Conservation (phyloP, 2,888 invertebrate genomes). For the Dryadula phaetusa region DNA sequence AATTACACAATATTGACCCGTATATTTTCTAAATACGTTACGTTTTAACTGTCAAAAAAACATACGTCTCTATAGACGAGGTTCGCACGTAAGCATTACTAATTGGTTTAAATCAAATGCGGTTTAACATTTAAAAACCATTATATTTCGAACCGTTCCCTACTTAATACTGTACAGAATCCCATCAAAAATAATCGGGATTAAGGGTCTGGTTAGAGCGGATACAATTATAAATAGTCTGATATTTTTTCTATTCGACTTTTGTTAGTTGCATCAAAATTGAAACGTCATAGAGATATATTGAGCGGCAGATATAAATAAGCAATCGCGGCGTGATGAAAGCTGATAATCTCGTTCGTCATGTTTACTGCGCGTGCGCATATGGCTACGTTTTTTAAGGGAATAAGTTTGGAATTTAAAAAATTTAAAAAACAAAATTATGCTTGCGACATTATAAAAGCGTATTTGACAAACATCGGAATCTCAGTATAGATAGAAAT, state of each 20-base stretch:
- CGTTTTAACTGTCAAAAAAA: slow-evolving; percentile 52
- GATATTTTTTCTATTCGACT: slow-evolving; percentile 52
- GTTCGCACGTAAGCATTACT: slow-evolving; percentile 79
- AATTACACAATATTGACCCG: slow-evolving; percentile 41
- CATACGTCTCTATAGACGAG: slow-evolving; percentile 60
- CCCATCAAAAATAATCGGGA: slow-evolving; percentile 35
- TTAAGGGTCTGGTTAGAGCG: slow-evolving; percentile 51
- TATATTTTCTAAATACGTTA: slow-evolving; percentile 54
- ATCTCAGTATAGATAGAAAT: too few relatives aligned
- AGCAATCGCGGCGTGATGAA: slow-evolving; percentile 64
- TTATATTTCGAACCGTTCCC: slow-evolving; percentile 48
- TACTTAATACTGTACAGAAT: slow-evolving; percentile 34
- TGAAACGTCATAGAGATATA: slow-evolving; percentile 75
- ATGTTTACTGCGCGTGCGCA: slow-evolving; percentile 64
- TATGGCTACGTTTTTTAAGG: slow-evolving; percentile 34
- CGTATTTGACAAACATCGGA: too few relatives aligned
- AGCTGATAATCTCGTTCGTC: slow-evolving; percentile 73
- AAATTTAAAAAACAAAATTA: neutral
- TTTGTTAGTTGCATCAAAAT: slow-evolving; percentile 66
- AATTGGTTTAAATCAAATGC: slow-evolving; percentile 81
- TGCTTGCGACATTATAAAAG: too few relatives aligned
- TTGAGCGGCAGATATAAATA: slow-evolving; percentile 64
- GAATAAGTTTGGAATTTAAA: neutral
- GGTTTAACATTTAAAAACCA: slow-evolving; percentile 70
- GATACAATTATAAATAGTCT: slow-evolving; percentile 53